phyloP scores from a whole-genome alignment of 2,797 vertebrate species.

The Neostethus bicornis region DNA sequence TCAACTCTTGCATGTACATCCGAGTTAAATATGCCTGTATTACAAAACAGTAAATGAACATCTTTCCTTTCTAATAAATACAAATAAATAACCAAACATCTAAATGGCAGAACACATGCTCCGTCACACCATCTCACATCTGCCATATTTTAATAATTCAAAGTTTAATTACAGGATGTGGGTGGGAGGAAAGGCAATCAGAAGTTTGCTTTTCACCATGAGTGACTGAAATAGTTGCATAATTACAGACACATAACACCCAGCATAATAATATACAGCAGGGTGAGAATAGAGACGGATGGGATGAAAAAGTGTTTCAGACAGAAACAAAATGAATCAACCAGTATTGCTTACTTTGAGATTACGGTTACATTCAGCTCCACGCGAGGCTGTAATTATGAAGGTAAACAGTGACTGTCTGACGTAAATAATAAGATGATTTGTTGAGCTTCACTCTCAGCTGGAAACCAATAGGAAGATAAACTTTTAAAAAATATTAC shows the following conservation, averaged over 20 bases:
- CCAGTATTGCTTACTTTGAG: conserved; percentile 16
- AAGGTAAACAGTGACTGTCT: conserved; percentile 5
- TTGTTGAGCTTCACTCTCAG: neutral
- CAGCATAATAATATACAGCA: conserved; percentile 45
- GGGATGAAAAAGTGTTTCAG: conserved; percentile 21
- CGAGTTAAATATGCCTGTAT: neutral
- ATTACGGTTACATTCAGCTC: conserved; percentile 15
- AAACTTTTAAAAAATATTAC: neutral
- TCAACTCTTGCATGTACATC: neutral
- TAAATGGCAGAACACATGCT: neutral
- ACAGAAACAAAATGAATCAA: conserved; percentile 29
- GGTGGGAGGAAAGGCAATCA: conserved; percentile 42
- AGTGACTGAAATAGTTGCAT: conserved; percentile 61
- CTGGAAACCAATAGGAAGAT: neutral
- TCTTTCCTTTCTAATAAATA: too few species aligned
- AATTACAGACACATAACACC: conserved; percentile 59
- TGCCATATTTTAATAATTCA: conserved; percentile 18
- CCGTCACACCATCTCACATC: neutral
- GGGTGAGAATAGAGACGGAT: conserved; percentile 14
- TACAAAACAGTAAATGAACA: neutral
- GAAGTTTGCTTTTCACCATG: conserved; percentile 44
- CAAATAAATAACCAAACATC: neutral
- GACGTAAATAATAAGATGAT: conserved; percentile 11
- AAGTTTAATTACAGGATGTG: conserved; percentile 46
- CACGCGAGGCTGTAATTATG: conserved; percentile 22